These are phyloP conservation scores for Orientallactaga bullata DNA, from an alignment of 2,113 vertebrate species.

Conservation along the genomic window DNA sequence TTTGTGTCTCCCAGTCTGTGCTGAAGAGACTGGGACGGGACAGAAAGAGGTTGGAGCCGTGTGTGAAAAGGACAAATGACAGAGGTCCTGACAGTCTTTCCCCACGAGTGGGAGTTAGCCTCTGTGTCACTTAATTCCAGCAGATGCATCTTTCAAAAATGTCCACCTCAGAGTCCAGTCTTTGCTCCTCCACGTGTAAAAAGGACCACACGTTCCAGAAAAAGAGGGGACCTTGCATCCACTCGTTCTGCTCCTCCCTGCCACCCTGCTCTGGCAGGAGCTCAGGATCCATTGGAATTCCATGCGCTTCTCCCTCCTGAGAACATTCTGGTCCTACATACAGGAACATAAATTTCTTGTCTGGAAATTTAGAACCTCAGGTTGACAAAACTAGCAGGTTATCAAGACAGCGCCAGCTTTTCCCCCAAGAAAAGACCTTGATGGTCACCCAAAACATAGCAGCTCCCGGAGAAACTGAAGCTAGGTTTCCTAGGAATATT, in stretches of 20 bases:
- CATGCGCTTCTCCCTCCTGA: neutral
- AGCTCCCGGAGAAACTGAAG: fast-evolving
- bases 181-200: neutral
- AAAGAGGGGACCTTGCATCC: neutral
- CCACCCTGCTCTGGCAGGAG: neutral
- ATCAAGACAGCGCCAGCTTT: neutral
- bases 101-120: no score
- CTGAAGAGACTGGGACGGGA: neutral
- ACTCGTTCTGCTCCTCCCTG: neutral
- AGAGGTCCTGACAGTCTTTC: neutral
- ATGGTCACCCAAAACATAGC: neutral
- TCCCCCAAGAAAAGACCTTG: neutral
- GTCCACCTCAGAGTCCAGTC: neutral
- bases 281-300: neutral
- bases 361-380: neutral
- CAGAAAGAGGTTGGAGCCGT: fast-evolving
- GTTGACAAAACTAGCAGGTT: neutral
- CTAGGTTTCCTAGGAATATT: neutral
- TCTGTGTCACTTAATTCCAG: neutral
- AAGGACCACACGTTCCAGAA: neutral
- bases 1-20: neutral
- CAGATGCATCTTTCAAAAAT: neutral
- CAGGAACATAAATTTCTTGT: neutral
- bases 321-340: neutral
- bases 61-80: neutral